Evolutionary conservation across 2,113 vertebrate species (phyloP), one percentile per base, ranked within the genome.

Genomic region (Hypocryptadius cinnamomeus): DNA sequence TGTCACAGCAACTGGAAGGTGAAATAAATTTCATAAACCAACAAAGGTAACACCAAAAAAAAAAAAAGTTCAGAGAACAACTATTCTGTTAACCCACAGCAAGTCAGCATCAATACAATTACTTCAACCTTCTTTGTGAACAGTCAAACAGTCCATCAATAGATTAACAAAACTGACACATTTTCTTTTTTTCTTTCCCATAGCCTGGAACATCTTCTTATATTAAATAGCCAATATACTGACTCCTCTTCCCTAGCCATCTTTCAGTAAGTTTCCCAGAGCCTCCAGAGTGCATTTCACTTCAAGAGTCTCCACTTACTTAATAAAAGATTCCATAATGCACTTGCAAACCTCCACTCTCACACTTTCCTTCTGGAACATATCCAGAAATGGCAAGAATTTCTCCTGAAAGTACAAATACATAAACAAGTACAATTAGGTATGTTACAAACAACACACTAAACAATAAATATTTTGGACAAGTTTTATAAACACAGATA

Each of bases 341-440:
- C 97, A 98, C 74, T 98, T 98, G 97, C 99, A 99, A 87, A 99
- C 99, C 88, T 99, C 99, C 78, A 99, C 99, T 89, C 99, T 98
- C 74, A 99, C 99, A 21, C 97, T 98, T 94, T 99, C 99, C 90
- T 99, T 99, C 95, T 99, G 99, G 96, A 99, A 99, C 99, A 99
- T 99, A 97, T 99, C 99, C 63, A 99, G 94, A 95, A 99, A 99
- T 0, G 99, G 99, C 69, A 99, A 96, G 97, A 99, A 99, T 88
- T 99, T 99, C 97, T 99, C 99, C 99, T 99, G 96, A 64, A 96
- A 95, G 66, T 53, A 79, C 22, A 87, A 85, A 85, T 6, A 77
- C 16, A 72, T 15, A 40, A 92, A n/a, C 9, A 93, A 85, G 31
- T 65, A 64, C 35, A 89, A 72, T 44, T 3, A 61, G 15, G 27